Evolutionary conservation across 2,888 invertebrate genomes (phyloP).

Genomic region (Oxytorus armatus): DNA sequence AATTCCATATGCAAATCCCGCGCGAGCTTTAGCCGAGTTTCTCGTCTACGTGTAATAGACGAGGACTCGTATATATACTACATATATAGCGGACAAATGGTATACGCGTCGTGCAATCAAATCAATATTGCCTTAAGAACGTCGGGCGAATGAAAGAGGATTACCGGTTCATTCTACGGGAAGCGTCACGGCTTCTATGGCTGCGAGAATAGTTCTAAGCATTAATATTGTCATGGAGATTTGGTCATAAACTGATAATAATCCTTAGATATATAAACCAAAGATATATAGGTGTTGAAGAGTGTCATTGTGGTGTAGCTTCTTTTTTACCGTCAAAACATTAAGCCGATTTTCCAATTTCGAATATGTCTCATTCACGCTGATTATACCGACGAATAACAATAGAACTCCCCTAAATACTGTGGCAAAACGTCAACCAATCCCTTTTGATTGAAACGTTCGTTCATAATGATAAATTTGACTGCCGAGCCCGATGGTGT

Average conservation of each 20-base stretch:
- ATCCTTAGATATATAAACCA: too few relatives aligned
- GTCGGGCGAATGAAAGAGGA: conserved; percentile 36
- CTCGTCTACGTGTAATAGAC: conserved; percentile 48
- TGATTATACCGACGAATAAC: too few relatives aligned
- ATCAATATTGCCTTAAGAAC: conserved; percentile 76
- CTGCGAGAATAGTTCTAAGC: conserved; percentile 5
- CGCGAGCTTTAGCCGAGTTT: conserved; percentile 66
- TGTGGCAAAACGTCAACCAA: conserved; percentile 3
- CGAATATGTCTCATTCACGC: too few relatives aligned
- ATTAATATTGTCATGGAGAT: conserved; percentile 18
- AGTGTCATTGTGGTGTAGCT: too few relatives aligned
- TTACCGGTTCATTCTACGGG: conserved; percentile 30
- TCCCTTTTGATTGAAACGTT: conserved; percentile 18
- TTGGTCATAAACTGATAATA: conserved; percentile 15
- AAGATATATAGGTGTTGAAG: too few relatives aligned
- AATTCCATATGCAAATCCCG: conserved; percentile 79
- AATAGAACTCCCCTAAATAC: not conserved
- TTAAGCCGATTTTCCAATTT: too few relatives aligned
- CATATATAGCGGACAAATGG: conserved; percentile 28
- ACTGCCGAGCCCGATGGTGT: not conserved
- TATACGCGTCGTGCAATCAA: conserved; percentile 70
- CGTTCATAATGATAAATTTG: conserved; percentile 10
- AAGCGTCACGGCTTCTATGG: conserved; percentile 33
- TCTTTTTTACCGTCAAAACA: too few relatives aligned
- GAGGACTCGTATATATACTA: conserved; percentile 15